Base-by-base conservation (phyloP, 2,113 vertebrate genomes). In the Nothocercus nigrocapillus region DNA sequence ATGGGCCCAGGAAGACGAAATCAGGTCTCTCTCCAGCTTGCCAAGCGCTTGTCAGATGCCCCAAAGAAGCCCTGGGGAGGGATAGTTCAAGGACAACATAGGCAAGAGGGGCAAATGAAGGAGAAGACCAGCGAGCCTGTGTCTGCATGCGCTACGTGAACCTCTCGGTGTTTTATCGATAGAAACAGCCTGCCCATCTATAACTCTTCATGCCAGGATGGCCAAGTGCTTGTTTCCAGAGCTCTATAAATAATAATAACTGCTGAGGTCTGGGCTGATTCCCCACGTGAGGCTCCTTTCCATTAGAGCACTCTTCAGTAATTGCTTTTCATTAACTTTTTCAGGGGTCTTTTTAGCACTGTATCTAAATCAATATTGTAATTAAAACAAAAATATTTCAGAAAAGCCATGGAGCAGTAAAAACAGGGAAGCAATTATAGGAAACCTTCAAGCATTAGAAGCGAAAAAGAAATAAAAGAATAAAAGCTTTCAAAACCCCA, bases 381-480 rank as follows among this genome's bases (percentile, higher is more conserved):
- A 95, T 96, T 97, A 97, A 97, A 96, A 93, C 90, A 96, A 96
- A 95, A 96, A 94, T 94, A 96, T 94, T 95, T 94, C 93, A 95
- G 90, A 85, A 96, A 93, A 93, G 82, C 83, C 84, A 78, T 66
- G 30, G 84, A 95, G 82, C 88, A 63, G 77, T 94, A 91, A 96
- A 97, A 95, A 58, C 82, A 81, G 63, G 82, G 92, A 96, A 93
- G 88, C 94, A 94, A 96, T 97, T 96, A 96, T 70, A 90, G 69
- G 64, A 86, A 96, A 93, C 85, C 88, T 88, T 74, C 8, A 4
- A 96, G 93, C 92, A 69, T 89, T 90, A 95, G 67, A 83, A 74
- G 25, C 17, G 7, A 44, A 88, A 93, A 86, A 63, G 86, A 95
- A 94, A 94, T 72, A 88, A 68, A 93, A 91, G 67, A 92, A 91